Percentiles rank a stretch among this genome's conserved stretches.
These are phyloP conservation scores for Limnephilus rhombicus DNA, from an alignment of 2,888 invertebrate genomes.

Conservation along the genomic window DNA sequence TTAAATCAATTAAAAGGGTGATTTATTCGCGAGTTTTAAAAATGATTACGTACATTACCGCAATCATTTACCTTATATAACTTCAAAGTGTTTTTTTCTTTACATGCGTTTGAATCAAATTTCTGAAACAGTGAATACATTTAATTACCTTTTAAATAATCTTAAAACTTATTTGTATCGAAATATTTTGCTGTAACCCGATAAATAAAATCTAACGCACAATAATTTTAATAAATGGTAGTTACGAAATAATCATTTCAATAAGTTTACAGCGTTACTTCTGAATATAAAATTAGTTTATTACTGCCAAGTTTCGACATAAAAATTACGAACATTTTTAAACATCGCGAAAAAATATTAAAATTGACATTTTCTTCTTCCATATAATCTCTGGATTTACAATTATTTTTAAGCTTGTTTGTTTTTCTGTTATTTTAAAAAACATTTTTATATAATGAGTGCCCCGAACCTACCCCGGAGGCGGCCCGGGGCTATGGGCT, in stretches of 20 bases:
- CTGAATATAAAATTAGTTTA: neutral
- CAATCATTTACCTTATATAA: too few relatives aligned
- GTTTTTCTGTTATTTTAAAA: constrained; percentile 28
- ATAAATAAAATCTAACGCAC: neutral
- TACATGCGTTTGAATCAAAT: too few relatives aligned
- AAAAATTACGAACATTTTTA: neutral
- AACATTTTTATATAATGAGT: constrained; percentile 52
- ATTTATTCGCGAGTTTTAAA: too few relatives aligned
- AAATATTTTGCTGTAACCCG: neutral
- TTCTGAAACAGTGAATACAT: too few relatives aligned
- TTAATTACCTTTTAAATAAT: too few relatives aligned
- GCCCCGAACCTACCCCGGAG: constrained; percentile 29
- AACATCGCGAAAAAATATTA: neutral
- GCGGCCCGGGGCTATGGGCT: constrained; percentile 24
- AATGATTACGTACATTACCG: too few relatives aligned
- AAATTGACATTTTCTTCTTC: neutral
- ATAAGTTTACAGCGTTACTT: neutral
- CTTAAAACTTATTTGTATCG: too few relatives aligned
- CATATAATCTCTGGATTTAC: neutral
- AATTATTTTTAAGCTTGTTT: constrained; percentile 20
- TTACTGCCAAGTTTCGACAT: neutral
- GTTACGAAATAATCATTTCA: too few relatives aligned
- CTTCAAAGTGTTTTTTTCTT: too few relatives aligned
- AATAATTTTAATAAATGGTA: too few relatives aligned
- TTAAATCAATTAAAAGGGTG: too few relatives aligned